phyloP scores from a whole-genome alignment of 2,888 invertebrate genomes.

The Anarsia innoxiella region DNA sequence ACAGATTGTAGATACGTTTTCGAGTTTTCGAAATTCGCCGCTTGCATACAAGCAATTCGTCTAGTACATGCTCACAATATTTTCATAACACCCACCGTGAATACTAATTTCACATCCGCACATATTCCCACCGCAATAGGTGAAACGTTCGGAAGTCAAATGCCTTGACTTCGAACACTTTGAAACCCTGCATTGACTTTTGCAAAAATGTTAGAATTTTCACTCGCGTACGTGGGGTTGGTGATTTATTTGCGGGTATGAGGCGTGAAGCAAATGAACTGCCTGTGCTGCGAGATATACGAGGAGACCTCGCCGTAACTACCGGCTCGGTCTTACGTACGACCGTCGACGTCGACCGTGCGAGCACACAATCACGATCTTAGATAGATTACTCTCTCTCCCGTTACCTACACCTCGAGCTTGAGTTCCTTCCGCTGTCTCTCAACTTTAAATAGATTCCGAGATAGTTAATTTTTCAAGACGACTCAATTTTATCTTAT shows the following conservation, averaged over 20 bases:
- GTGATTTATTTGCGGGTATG: conserved; percentile 73
- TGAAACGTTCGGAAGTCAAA: conserved; percentile 6
- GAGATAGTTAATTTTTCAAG: too few relatives aligned
- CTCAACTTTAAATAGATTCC: too few relatives aligned
- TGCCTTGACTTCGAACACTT: too few relatives aligned
- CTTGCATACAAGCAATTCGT: too few relatives aligned
- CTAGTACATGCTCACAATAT: too few relatives aligned
- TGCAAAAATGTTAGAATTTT: conserved; percentile 23
- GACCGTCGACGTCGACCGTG: too few relatives aligned
- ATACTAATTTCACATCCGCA: conserved; percentile 5
- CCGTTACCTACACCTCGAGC: too few relatives aligned
- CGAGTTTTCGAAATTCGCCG: too few relatives aligned
- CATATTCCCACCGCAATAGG: background rate
- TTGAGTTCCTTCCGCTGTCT: too few relatives aligned
- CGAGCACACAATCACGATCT: conserved; percentile 11
- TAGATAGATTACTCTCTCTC: conserved; percentile 10
- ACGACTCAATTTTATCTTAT: too few relatives aligned
- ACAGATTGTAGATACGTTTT: background rate
- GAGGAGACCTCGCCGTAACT: conserved; percentile 49
- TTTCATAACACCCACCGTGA: conserved; percentile 3
- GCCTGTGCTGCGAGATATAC: conserved; percentile 62
- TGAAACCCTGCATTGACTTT: conserved; percentile 17
- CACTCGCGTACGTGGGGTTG: conserved; percentile 40
- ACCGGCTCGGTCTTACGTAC: conserved; percentile 19
- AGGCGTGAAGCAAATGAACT: conserved; percentile 69